Conservation (phyloP, 2,113 vertebrate species). For the Carassius carassius region DNA sequence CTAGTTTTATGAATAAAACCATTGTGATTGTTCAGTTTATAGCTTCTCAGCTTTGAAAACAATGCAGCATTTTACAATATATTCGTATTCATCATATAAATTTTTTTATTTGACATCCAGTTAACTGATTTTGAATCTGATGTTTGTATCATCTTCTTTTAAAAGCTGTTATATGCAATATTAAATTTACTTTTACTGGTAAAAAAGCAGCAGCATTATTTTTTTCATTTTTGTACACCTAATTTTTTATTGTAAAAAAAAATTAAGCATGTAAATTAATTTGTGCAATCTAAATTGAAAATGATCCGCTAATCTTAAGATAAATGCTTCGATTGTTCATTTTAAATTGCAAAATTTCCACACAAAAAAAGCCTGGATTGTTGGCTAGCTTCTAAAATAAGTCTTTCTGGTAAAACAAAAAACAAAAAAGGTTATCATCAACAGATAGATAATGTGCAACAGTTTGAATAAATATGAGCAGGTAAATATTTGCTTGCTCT, state of each 20-base stretch:
- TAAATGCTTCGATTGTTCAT: neutral
- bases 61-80: neutral
- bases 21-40: neutral
- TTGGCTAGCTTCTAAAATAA: neutral
- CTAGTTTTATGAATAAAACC: neutral
- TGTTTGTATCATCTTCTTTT: neutral
- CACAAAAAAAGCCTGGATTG: neutral
- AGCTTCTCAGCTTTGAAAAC: neutral
- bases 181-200: neutral
- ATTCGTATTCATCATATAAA: neutral
- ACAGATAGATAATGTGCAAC: neutral
- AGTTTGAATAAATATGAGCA: neutral
- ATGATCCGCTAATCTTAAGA: neutral
- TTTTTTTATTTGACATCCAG: neutral
- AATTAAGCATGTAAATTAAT: neutral
- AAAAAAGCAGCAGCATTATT: neutral
- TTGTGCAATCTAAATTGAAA: neutral
- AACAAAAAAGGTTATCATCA: neutral
- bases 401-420: neutral
- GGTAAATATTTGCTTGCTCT: slow-evolving; percentile 60
- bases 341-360: neutral
- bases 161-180: neutral
- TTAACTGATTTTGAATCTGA: neutral
- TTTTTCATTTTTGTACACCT: neutral
- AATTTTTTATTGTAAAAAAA: neutral